Base-by-base conservation (phyloP, 2,113 vertebrate species). In the Muscicapa adusta region DNA sequence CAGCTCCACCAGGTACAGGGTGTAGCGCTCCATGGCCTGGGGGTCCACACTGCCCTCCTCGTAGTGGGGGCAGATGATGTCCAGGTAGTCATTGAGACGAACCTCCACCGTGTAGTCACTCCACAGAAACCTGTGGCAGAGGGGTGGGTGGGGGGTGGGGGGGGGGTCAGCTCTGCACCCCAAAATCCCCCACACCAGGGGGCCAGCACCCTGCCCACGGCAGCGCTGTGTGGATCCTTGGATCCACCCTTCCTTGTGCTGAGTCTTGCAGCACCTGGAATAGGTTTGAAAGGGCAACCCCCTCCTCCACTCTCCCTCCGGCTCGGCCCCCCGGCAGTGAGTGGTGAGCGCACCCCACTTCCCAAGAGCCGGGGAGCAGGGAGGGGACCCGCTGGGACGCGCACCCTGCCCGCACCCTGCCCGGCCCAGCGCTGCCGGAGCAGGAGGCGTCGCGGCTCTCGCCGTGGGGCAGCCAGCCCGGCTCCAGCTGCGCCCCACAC, bases 1-100 rank as follows among this genome's bases (percentile, higher is more conserved):
- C 0, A 29, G 88, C 63, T 99, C 99, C 97, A 99, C 99, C 98
- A 99, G 98, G 97, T 99, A 99, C 9, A 99, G 97, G 1, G 99
- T 99, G 42, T 99, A 99, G n/a, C 98, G 98, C 92, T 99, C 99
- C 62, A 99, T 98, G 62, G 96, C 63, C 2, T 97, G 96, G 0
- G 96, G 96, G 1, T 98, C 90, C 91, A 98, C 95, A 19, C 98
- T 97, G 18, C 98, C 97, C 14, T 97, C 98, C 92, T 98, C 93
- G 3, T 99, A 99, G 91, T 99, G 99, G 0, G 99, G 99, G 89
- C 99, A 99, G 97, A 99, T 96, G 91, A 99, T 99, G 95, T 99
- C 99, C 97, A 99, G 96, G 93, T 99, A 99, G 96, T 99, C 99
- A 0, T 99, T 99, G 62, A 99, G 98, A 10, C 29, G 97, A 42